Conservation (phyloP, 2,888 invertebrate genomes). For the Hylaea fasciaria region DNA sequence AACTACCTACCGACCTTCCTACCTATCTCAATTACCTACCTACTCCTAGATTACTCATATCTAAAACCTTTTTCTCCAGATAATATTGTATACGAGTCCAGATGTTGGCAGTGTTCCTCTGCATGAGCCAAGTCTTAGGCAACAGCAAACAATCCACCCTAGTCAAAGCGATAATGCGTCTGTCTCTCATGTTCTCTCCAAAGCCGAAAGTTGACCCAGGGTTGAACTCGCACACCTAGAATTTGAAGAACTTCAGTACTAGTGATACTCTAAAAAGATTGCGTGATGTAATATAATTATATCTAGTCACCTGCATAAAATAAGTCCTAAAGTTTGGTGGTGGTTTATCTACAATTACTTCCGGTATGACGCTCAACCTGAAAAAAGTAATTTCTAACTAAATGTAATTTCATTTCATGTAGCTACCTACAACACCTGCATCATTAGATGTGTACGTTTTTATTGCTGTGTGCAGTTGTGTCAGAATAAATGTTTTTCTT, state of each 20-base stretch:
- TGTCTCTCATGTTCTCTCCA: slow-evolving; percentile 88
- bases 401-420: too few relatives aligned
- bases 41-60: too few relatives aligned
- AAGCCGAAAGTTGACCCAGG: slow-evolving; percentile 88
- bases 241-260: too few relatives aligned
- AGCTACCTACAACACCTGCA: too few relatives aligned
- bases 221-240: slow-evolving; percentile 83
- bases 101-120: slow-evolving; percentile 87
- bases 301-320: slow-evolving; percentile 71
- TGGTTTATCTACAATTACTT: slow-evolving; percentile 22
- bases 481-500: too few relatives aligned
- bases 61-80: slow-evolving; percentile 78
- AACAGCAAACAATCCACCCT: slow-evolving; percentile 87
- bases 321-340: slow-evolving; percentile 61
- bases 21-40: too few relatives aligned
- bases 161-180: slow-evolving; percentile 87
- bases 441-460: too few relatives aligned
- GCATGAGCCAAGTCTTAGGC: slow-evolving; percentile 88
- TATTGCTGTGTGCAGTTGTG: too few relatives aligned
- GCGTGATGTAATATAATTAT: too few relatives aligned
- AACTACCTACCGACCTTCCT: too few relatives aligned
- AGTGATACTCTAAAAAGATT: too few relatives aligned
- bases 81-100: slow-evolving; percentile 87
- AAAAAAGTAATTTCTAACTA: too few relatives aligned
- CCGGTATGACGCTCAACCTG: slow-evolving; percentile 60